Base-by-base conservation (phyloP, 2,888 invertebrate species). In the Cyaniris semiargus region DNA sequence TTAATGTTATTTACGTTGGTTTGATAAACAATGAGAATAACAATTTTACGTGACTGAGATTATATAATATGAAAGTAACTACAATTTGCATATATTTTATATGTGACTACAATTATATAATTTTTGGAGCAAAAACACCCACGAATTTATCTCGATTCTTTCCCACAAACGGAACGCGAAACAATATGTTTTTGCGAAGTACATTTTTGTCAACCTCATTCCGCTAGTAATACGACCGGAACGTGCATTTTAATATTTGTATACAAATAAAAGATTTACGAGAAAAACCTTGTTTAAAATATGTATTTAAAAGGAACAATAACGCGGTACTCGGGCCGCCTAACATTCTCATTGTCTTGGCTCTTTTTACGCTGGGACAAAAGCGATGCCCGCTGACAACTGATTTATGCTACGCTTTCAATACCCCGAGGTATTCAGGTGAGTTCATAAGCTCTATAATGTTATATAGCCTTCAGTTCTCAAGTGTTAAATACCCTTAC, bases 221-320 rank as follows among this genome's bases (percentile, higher is more conserved):
- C 66, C 66, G 31, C 66, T 31, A 27, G 66, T 27, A 66, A 66
- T 66, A 66, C 66, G 4, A 6, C 66, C 27, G 66, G 31, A 31
- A 66, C 66, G 66, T 66, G 66, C 66, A 66, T 66, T 66, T 66
- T 66, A 66, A 66, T 66, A 66, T 66, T 66, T 66, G 66, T 66
- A 31, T 66, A 66, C 66, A 66, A 66, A 66, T 66, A 66, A 66
- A 66, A 66, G 66, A 66, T 66, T 66, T 31, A 27, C 66, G 48
- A 53, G 48, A 48, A 53, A 53, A 74, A 53, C 27, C 27, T 53
- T 74, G 74, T 53, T 74, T 74, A 74, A 74, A 74, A 74, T 74
- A 74, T 72, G 72, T 72, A 72, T 74, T 74, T 74, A 53, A 74
- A 74, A 23, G 48, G 48, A 48, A 74, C 74, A 74, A 74, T 53